Base-by-base conservation (phyloP, 1,140 invertebrate genomes). In the Metopolophium dirhodum region DNA sequence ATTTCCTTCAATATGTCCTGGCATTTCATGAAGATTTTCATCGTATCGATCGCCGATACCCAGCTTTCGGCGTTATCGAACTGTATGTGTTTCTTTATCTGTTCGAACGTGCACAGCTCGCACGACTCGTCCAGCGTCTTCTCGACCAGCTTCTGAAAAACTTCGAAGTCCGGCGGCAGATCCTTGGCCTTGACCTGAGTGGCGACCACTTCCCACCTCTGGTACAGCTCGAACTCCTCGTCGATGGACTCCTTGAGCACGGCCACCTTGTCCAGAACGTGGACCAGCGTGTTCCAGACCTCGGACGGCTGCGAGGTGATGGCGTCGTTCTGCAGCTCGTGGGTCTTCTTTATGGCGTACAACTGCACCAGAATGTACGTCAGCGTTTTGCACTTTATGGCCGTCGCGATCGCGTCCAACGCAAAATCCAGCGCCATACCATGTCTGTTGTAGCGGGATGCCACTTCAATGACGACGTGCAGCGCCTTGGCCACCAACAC, bases 11-110 rank as follows among this genome's bases (percentile, higher is more conserved):
- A 30, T 0, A 18, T 7, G 0, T 22, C 4, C 26, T 51, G 86
- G 45, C 45, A 49, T 2, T 88, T 23, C 0, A 8, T 1, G n/a
- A 88, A 88, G 2, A 51, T 35, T 2, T 4, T 1, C 14, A 22
- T 22, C 30, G n/a, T 1, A 18, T 14, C 47, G 0, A 7, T 4
- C 4, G 45, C 1, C 1, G 47, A 20, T 0, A n/a, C 0, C 11
- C 26, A n/a, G 11, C 35, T 49, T 35, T 88, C 47, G 86, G 47
- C 2, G 14, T 9, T n/a, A 4, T 49, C 14, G 45, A 47, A 8
- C 0, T 14, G 0, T 8, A 68, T 30, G 11, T 68, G 30, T 11
- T 68, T 6, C 2, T 9, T 0, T 68, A 30, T 68, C 9, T 68
- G 4, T 0, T 30, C 30, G 61, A n/a, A 30, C 9, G 9, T 30